Base-by-base conservation (phyloP, 1,140 invertebrate genomes). In the Diachasmimorpha longicaudata region DNA sequence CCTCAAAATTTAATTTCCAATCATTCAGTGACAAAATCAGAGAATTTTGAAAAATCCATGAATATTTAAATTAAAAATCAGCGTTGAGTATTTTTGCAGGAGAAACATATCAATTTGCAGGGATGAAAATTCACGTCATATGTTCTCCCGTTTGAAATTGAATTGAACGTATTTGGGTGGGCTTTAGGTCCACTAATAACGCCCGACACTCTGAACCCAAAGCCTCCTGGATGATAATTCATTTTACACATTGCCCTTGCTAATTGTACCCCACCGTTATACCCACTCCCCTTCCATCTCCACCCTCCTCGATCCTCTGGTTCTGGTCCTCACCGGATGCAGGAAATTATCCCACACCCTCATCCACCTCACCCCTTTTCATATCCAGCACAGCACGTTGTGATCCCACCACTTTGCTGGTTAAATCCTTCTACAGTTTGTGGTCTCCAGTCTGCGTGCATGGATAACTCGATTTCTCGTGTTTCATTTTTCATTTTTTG, bases 231-330 rank as follows among this genome's bases (percentile, higher is more conserved):
- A 72, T 80, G 76, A 82, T 84, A 83, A 83, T 82, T 84, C 83
- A 81, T 83, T 84, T 84, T 83, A 81, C 80, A 80, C 79, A 82
- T 80, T 74, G 82, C 72, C 75, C 52, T 63, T 72, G 74, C 81
- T 83, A 82, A 84, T 83, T 84, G 82, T 80, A 77, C n/a, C 76
- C 63, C 39, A 70, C 77, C 70, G 63, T 71, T 77, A 69, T 69
- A 55, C 31, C 48, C 42, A 39, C 36, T 66, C 31, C 58, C 46
- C 5, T 14, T 6, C 10, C 36, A 25, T 11, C 36, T 44, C 19
- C 16, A 23, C 63, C 63, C 44, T 78, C 79, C 77, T 21, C 75
- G 74, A 55, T 16, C 58, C 78, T 74, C 67, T 70, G 74, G 78
- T 76, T 74, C 67, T 70, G 74, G 78, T 76, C 81, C 81, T 82